phyloP scores from a whole-genome alignment of 2,113 vertebrate genomes.

The Daphoenositta chrysoptera region DNA sequence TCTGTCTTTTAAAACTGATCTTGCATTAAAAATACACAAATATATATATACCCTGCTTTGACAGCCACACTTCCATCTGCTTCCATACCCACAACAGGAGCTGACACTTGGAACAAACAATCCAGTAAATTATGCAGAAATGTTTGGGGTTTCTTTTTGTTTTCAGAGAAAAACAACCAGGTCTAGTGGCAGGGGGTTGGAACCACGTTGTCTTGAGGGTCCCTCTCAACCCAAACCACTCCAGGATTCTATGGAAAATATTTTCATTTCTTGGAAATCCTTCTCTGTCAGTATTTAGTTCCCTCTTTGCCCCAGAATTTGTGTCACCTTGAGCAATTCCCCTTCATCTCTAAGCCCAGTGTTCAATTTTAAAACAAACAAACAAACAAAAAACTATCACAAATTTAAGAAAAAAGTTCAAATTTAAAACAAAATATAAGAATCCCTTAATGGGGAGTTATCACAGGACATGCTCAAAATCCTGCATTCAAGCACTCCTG shows the following conservation, averaged over 20 bases:
- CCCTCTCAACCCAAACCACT: background rate
- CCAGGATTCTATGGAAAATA: background rate
- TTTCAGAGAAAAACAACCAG: background rate
- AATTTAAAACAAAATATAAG: background rate
- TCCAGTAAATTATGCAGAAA: background rate
- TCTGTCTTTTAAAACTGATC: background rate
- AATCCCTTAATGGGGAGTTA: background rate
- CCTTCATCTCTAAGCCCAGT: background rate
- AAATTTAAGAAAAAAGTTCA: background rate
- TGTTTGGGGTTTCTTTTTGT: background rate
- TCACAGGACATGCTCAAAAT: background rate
- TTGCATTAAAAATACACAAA: background rate
- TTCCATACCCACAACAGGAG: background rate
- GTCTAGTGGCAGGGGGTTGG: background rate
- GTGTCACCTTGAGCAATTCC: background rate
- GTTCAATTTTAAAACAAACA: background rate
- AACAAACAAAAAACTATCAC: too few relatives aligned
- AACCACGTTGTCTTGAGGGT: rapidly evolving
- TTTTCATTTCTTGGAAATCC: background rate
- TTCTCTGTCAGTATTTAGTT: background rate
- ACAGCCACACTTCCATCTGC: background rate
- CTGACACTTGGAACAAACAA: background rate
- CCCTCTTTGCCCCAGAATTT: background rate
- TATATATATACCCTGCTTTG: background rate
- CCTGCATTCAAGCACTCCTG: rapidly evolving